Evolutionary conservation across 2,113 vertebrate species (phyloP), one percentile per base, ranked within the genome.

Genomic region (Lipotes vexillifer): DNA sequence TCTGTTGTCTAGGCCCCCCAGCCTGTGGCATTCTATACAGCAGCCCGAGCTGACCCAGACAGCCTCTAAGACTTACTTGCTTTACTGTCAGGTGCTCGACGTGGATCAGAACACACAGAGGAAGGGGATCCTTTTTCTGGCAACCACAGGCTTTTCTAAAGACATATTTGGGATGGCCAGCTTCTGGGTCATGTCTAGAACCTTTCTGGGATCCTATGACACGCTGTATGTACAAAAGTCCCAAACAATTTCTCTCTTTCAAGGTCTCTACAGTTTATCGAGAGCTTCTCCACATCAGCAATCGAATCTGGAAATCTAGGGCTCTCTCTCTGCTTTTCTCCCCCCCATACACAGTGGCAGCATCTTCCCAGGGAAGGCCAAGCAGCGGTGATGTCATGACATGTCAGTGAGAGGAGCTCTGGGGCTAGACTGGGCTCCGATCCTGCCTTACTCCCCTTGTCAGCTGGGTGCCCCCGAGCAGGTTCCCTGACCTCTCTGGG

Each of bases 121-220:
- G 36, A 52, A 2, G 46, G 25, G 8, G 8, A 6, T 65, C 29
- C 20, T 49, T 46, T 72, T 44, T 25, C 69, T 41, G 12, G 29
- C 44, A 29, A 5, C 68, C n/a, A 38, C 33, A 80, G 77, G 41
- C 5, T 91, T 38, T 61, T 57, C 25, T 59, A 5, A 38, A 78
- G 36, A 44, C 5, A 4, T 3, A 2, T 23, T 3, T 55, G 52
- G 44, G 15, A 0, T 8, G 46, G 72, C 44, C 1, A 1, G 18
- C 77, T 68, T 77, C 66, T 63, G 49, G 44, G 25, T 41, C 18
- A 7, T 71, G 44, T 80, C 85, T 44, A 12, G 80, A 75, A 66
- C 3, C 85, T 93, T 91, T 31, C 72, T 13, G 2, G 71, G 61
- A 44, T 8, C n/a, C 17, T 77, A 71, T 1, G 36, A 85, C 36